A percentile compares a stretch with the other conserved stretches of the same genome.
These are phyloP conservation scores for Megaleporinus macrocephalus DNA, from an alignment of 2,113 vertebrate species.

Conservation along the genomic window DNA sequence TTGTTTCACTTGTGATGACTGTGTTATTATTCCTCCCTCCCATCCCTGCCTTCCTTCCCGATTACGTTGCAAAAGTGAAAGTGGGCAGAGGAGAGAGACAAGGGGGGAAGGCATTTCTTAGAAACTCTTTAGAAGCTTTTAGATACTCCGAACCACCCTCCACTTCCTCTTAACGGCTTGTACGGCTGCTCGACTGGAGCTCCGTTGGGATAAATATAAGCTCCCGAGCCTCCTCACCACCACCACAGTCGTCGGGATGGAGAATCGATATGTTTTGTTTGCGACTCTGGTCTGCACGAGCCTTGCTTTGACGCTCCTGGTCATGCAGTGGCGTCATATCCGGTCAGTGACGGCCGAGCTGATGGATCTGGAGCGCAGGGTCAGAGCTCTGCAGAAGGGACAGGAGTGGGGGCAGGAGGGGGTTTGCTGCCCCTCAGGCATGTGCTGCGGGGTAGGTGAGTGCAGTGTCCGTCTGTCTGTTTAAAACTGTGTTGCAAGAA, in stretches of 20 bases:
- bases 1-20: not conserved
- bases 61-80: conserved; percentile 50
- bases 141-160: not conserved
- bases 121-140: not conserved
- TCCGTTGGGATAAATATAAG: not conserved
- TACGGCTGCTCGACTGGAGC: not conserved
- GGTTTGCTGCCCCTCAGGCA: not conserved
- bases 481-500: no score
- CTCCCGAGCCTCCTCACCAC: not conserved
- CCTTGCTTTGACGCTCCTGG: conserved; percentile 35
- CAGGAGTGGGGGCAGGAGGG: conserved; percentile 4
- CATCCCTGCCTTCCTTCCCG: not conserved
- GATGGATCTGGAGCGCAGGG: conserved; percentile 23
- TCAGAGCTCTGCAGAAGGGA: not conserved
- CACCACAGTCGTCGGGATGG: not conserved
- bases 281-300: conserved; percentile 38
- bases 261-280: not conserved
- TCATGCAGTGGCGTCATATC: conserved; percentile 46
- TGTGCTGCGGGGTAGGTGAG: conserved; percentile 36
- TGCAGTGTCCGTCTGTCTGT: conserved; percentile 4
- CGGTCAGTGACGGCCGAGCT: conserved; percentile 46
- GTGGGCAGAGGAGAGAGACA: not conserved
- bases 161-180: not conserved
- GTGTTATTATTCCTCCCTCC: not conserved
- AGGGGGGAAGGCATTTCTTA: conserved; percentile 3